Percentiles rank a stretch among this genome's conserved stretches.
Evolutionary conservation across 2,888 invertebrate species (phyloP).

Genomic region (Diarsia mendica): DNA sequence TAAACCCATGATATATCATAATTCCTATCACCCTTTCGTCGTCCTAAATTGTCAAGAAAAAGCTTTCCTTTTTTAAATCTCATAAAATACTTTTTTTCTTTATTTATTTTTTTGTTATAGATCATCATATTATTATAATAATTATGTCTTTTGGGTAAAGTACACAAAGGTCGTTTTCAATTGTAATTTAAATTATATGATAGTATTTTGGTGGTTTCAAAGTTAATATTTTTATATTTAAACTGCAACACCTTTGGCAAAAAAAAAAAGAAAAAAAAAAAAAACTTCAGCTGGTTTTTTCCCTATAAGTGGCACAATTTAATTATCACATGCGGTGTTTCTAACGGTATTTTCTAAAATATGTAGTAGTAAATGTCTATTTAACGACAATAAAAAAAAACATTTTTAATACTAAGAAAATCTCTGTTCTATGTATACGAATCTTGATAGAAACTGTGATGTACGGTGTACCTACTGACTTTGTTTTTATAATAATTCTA

Average conservation of each 20-base stretch:
- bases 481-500: neutral
- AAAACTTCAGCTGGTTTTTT: neutral
- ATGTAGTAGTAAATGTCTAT: conserved; percentile 10
- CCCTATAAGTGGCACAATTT: neutral
- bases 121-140: neutral
- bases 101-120: neutral
- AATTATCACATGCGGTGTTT: neutral
- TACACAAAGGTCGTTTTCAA: neutral
- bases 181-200: neutral
- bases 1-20: neutral
- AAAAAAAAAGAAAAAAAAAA: too few relatives aligned
- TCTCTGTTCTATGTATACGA: conserved; percentile 2
- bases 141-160: neutral
- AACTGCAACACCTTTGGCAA: neutral
- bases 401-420: neutral
- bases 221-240: neutral
- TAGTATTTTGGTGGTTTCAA: neutral
- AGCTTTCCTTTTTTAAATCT: neutral
- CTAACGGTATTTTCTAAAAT: neutral
- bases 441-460: neutral
- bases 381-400: conserved; percentile 1
- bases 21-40: neutral
- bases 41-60: neutral
- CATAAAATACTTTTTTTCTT: neutral
- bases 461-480: neutral